A percentile compares a stretch with the other conserved stretches of the same genome.
Conservation (phyloP, 2,113 vertebrate species). For the Nymphicus hollandicus region DNA sequence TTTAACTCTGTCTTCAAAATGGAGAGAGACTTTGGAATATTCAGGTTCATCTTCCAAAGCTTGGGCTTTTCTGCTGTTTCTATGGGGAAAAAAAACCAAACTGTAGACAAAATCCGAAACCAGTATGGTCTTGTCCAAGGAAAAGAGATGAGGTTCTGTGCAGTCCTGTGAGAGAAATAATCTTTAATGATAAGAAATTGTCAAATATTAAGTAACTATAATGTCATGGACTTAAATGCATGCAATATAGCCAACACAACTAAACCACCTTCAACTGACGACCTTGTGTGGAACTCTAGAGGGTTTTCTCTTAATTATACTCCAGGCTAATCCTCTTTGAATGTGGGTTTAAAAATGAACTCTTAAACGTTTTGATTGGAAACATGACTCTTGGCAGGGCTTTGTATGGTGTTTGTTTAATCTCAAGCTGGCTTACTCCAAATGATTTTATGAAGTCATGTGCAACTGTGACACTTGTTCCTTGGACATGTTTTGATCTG, state of each 20-base stretch:
- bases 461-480: not conserved
- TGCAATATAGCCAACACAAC: not conserved
- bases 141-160: not conserved
- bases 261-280: not conserved
- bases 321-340: slow-evolving; percentile 1
- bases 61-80: not conserved
- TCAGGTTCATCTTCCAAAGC: not conserved
- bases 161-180: not conserved
- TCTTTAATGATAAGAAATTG: not conserved
- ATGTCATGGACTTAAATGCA: not conserved
- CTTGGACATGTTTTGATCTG: not conserved
- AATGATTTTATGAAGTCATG: not conserved
- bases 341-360: not conserved
- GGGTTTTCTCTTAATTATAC: not conserved
- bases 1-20: not conserved
- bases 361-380: not conserved
- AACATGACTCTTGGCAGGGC: not conserved
- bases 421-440: not conserved
- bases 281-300: not conserved
- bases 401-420: not conserved
- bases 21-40: not conserved
- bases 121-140: not conserved
- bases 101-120: not conserved
- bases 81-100: not conserved
- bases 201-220: not conserved